These are phyloP conservation scores for Platypus cylindrus DNA, from an alignment of 2,888 invertebrate genomes.

Conservation along the genomic window DNA sequence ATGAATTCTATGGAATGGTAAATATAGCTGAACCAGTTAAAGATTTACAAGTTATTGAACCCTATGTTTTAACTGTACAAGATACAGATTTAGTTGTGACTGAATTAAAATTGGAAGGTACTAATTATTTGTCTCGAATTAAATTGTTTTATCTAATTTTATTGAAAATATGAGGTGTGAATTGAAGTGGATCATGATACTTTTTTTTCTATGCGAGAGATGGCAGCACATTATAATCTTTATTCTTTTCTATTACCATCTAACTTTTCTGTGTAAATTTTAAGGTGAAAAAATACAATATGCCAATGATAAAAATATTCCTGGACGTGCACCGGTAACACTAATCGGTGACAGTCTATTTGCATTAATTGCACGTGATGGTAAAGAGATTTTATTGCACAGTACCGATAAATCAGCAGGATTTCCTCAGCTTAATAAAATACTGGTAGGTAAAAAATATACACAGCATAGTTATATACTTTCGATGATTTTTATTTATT, in stretches of 20 bases:
- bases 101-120: slow-evolving; percentile 42
- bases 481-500: background rate
- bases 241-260: too few species aligned
- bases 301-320: slow-evolving; percentile 6
- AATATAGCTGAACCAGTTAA: slow-evolving; percentile 46
- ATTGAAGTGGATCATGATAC: background rate
- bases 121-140: too few species aligned
- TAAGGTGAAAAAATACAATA: slow-evolving; percentile 10
- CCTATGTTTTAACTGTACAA: slow-evolving; percentile 46
- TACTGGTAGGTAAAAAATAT: slow-evolving; percentile 33
- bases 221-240: too few species aligned
- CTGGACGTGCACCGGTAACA: slow-evolving; percentile 42
- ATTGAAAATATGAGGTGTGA: background rate
- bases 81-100: slow-evolving; percentile 48
- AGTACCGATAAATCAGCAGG: slow-evolving; percentile 36
- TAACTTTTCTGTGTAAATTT: slow-evolving; percentile 1
- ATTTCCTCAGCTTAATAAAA: slow-evolving; percentile 40
- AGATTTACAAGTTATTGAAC: slow-evolving; percentile 42
- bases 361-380: slow-evolving; percentile 38
- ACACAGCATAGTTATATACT: background rate
- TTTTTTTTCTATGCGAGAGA: too few species aligned
- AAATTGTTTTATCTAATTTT: too few species aligned
- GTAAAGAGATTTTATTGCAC: slow-evolving; percentile 41
- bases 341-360: slow-evolving; percentile 29
- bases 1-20: slow-evolving; percentile 34